Base-by-base conservation (phyloP, 2,797 vertebrate species). In the Coranthus polyacanthus region DNA sequence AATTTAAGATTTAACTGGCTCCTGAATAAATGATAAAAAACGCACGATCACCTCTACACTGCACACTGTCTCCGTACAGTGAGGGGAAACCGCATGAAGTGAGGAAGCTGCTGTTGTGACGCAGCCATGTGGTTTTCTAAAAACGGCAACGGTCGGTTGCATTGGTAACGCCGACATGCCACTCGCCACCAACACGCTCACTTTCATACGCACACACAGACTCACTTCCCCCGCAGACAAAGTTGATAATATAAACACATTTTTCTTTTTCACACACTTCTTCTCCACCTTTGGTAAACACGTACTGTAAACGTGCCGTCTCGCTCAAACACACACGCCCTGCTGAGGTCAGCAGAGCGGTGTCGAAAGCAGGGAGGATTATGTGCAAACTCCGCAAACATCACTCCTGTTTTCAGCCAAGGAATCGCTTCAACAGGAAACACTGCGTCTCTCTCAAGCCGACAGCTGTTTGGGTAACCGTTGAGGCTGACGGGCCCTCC, bases 401-500 rank as follows among this genome's bases (percentile, higher is more conserved):
- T 52, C 22, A 42, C 53, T 36, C 57, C 34, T 46, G 55, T 60
- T 38, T 61, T 52, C 42, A 24, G 55, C 18, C 17, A 17, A 8
- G 46, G 17, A 37, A 41, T 45, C 17, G 3, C 52, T 36, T 38
- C 45, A 67, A 72, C 71, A 78, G 84, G 81, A 84, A 85, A 70
- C 21, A 0, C 32, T 2, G 56, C n/a, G 0, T 58, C 45, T 10
- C 18, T 29, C 8, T 78, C 43, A 18, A 44, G 52, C 68, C 8
- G 57, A 62, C 76, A 79, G 71, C 61, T 76, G 81, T 52, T 52
- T 37, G 12, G 38, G 59, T 53, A 68, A 41, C 72, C 42, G 49
- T 16, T 15, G 26, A 49, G 34, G 15, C 36, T 0, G 20, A 34
- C 59, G 16, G 56, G 9, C 5, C 46, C 26, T 21, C n/a, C 34